These are phyloP conservation scores for Hyppa rectilinea DNA, from an alignment of 2,888 invertebrate species.

Conservation along the genomic window DNA sequence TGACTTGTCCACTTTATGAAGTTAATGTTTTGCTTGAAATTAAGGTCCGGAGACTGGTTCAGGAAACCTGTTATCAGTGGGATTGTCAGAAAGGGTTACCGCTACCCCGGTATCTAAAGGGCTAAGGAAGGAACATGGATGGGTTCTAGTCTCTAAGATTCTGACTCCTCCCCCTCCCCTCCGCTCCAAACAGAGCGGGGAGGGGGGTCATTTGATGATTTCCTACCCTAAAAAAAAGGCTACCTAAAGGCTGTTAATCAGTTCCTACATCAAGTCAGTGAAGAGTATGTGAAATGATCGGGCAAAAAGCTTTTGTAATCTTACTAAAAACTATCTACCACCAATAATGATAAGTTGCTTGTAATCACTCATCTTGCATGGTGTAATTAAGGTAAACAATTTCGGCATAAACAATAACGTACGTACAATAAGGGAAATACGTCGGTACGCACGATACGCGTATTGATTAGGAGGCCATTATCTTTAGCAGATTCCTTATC, in stretches of 20 bases:
- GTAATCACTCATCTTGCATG: background rate
- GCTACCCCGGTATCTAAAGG: no score
- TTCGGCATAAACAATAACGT: background rate
- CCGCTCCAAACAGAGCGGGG: no score
- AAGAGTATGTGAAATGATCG: background rate
- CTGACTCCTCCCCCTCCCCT: no score
- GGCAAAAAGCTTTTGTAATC: background rate
- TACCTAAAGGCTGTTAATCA: no score
- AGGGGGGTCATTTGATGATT: no score
- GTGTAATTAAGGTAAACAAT: slow-evolving; percentile 2
- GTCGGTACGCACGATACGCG: slow-evolving; percentile 37
- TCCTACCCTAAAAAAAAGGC: no score
- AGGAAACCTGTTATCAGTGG: no score
- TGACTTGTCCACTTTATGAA: slow-evolving; percentile 25
- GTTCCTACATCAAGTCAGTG: background rate
- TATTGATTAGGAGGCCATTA: slow-evolving; percentile 63
- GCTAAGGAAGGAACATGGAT: no score
- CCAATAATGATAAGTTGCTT: background rate
- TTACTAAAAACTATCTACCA: background rate
- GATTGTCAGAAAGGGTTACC: no score
- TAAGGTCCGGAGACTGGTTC: background rate
- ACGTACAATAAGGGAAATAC: slow-evolving; percentile 13
- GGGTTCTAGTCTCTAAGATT: no score
- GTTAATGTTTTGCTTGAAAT: slow-evolving; percentile 7
- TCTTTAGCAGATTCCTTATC: slow-evolving; percentile 62